Conservation (phyloP, 1,140 invertebrate species). For the Hyles vespertilio region DNA sequence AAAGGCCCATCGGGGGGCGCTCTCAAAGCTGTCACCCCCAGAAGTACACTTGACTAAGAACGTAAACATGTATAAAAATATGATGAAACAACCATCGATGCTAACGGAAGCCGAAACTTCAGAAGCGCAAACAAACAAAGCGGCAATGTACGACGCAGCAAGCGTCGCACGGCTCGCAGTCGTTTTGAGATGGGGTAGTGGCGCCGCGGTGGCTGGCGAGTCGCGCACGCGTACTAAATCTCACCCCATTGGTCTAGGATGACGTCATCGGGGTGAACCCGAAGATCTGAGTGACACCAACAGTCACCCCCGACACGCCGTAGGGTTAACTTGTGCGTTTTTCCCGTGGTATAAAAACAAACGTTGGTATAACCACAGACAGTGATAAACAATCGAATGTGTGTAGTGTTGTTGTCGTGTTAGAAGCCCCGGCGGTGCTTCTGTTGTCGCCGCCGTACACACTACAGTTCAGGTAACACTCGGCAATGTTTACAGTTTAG, state of each 20-base stretch:
- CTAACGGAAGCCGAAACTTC: slow-evolving; percentile 17
- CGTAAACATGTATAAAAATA: slow-evolving; percentile 30
- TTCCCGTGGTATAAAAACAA: slow-evolving; percentile 47
- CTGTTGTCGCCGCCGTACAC: background rate
- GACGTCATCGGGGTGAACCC: slow-evolving; percentile 72
- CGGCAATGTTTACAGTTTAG: slow-evolving; percentile 51
- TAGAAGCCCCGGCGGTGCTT: background rate
- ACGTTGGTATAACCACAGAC: slow-evolving; percentile 40
- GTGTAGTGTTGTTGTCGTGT: slow-evolving; percentile 24
- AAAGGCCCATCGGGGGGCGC: slow-evolving; percentile 60
- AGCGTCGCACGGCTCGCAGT: slow-evolving; percentile 22
- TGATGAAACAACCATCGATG: slow-evolving; percentile 28
- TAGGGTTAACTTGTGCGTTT: slow-evolving; percentile 41
- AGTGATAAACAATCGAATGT: slow-evolving; percentile 38
- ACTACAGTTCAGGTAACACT: slow-evolving; percentile 35
- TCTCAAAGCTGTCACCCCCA: slow-evolving; percentile 68
- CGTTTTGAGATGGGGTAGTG: slow-evolving; percentile 38
- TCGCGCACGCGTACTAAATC: slow-evolving; percentile 57
- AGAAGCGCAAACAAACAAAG: slow-evolving; percentile 32
- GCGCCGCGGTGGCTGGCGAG: slow-evolving; percentile 57
- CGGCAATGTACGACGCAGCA: slow-evolving; percentile 44
- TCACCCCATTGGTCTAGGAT: slow-evolving; percentile 68
- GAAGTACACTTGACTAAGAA: slow-evolving; percentile 52
- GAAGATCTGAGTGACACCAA: slow-evolving; percentile 64
- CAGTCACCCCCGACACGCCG: slow-evolving; percentile 62